These are phyloP conservation scores for Sinosuthora webbiana DNA, from an alignment of 2,113 vertebrate genomes.

Conservation along the genomic window DNA sequence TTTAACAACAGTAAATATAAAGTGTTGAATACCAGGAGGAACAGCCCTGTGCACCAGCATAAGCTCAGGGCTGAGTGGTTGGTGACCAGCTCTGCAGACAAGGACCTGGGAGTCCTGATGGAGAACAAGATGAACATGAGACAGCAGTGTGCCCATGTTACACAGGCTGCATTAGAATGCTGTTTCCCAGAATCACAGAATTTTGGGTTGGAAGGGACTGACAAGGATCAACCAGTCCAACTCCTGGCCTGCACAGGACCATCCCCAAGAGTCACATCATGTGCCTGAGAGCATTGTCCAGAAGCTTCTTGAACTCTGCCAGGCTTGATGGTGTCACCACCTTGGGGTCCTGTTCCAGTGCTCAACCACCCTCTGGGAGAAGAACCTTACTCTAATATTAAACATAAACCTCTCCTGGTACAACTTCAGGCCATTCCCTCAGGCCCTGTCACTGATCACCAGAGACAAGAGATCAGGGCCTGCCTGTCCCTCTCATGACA, in stretches of 20 bases:
- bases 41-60: not conserved
- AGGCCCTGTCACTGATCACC: no score
- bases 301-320: not conserved
- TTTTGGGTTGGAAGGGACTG: not conserved
- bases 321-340: not conserved
- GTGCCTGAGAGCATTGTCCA: not conserved
- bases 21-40: not conserved
- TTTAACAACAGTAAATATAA: not conserved
- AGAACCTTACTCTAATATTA: not conserved
- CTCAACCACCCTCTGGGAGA: accelerated
- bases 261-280: no score
- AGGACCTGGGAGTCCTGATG: not conserved
- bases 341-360: not conserved
- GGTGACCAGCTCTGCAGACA: not conserved
- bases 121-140: not conserved
- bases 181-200: not conserved
- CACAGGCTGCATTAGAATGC: not conserved
- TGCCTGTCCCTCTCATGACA: accelerated
- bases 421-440: not conserved
- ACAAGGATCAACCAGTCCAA: not conserved
- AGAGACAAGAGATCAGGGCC: not conserved
- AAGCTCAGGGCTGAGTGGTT: not conserved
- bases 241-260: not conserved
- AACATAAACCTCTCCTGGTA: accelerated
- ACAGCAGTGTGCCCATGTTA: accelerated